phyloP scores from a whole-genome alignment of 2,797 vertebrate species.

The Odontamblyopus rebecca region DNA sequence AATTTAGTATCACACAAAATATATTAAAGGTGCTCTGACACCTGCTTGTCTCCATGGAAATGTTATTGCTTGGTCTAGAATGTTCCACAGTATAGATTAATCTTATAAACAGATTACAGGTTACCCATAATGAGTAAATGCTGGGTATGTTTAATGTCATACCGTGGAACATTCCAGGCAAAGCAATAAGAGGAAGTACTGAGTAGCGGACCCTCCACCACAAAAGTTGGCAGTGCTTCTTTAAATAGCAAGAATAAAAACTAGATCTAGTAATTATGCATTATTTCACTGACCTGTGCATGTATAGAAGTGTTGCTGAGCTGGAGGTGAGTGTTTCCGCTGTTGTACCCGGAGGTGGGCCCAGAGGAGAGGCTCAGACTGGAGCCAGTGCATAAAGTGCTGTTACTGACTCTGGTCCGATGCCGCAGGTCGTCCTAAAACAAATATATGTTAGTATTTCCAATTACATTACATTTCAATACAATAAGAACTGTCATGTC shows the following conservation, averaged over 20 bases:
- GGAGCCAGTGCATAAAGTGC: slow-evolving; percentile 88
- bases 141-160: no score
- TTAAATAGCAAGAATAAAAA: no score
- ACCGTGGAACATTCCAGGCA: no score
- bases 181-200: no score
- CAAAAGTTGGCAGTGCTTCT: no score
- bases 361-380: slow-evolving; percentile 91
- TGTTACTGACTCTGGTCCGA: slow-evolving; percentile 83
- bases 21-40: neutral
- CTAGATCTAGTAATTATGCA: no score
- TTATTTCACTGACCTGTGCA: slow-evolving; percentile 54
- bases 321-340: slow-evolving; percentile 79
- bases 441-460: slow-evolving; percentile 3
- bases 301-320: slow-evolving; percentile 44
- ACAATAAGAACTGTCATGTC: neutral
- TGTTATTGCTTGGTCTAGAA: no score
- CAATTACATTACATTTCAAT: neutral
- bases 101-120: no score
- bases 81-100: no score
- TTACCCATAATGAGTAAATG: no score
- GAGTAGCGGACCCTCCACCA: no score
- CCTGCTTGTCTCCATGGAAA: no score
- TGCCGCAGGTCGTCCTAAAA: slow-evolving; percentile 86
- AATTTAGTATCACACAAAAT: neutral
- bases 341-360: slow-evolving; percentile 94